Base-by-base conservation (phyloP, 2,888 invertebrate genomes). In the Coenonympha arcania region DNA sequence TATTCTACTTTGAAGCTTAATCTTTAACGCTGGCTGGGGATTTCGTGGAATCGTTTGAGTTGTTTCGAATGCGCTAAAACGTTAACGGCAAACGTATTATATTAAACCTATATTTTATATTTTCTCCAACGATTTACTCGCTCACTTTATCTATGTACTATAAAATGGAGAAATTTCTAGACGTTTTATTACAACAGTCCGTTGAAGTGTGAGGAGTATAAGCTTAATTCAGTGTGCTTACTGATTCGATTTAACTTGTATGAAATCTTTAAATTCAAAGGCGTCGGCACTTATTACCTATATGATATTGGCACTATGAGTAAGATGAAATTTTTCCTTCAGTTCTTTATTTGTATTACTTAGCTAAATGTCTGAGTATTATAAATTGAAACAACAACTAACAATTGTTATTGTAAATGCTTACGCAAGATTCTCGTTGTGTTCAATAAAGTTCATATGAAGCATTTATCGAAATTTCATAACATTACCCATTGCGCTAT, bases 1-100 rank as follows among this genome's bases (percentile, higher is more conserved):
- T 44, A 22, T 44, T 34, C 44, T 34, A 19, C 28, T 37, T 47
- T 47, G 22, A 24, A 16, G 37, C 22, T 47, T 51, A 37, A 41
- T 46, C 34, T 34, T 46, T 13, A 28, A 47, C 47, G 15, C 36
- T 26, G 34, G 15, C 36, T 26, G 34, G 30, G 30, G 31, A 24
- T 37, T 47, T 51, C 41, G 42, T 16, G 16, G 24, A 44, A 44
- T 34, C 18, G 47, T 22, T 31, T 37, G 47, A 51, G 31, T 47
- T 22, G 37, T 18, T 42, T 13, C 13, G 36, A 51, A 51, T 51
- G 16, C 40, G 37, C 34, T 40, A 15, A 39, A 50, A 45, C n/a
- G 24, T 30, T 30, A 11, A 30, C 42, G 11, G 26, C 4, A 22
- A 46, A 20, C 30, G 37, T 39, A 31, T 39, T 36, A 33, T 41